Evolutionary conservation across 2,797 vertebrate species (phyloP), one percentile per base, ranked within the genome.

Genomic region (Eidolon dupreanum): DNA sequence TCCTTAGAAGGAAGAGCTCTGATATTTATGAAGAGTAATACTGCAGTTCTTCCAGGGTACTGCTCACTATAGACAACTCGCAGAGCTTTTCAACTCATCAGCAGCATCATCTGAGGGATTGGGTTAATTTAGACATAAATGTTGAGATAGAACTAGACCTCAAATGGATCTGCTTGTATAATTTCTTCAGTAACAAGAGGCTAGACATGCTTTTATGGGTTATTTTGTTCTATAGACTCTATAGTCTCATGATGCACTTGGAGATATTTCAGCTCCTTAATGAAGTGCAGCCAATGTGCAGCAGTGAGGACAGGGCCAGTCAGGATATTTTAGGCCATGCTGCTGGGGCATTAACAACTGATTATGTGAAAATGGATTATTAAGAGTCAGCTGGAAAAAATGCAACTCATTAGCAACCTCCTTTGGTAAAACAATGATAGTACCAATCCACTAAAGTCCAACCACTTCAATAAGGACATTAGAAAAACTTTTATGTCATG

Each of bases 361-460:
- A 97, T 96, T 97, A 97, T 95, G 65, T 96, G 53, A 94, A 97
- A 97, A 92, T 86, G 81, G 79, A 97, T 91, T 94, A 94, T 97
- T 90, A 49, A 93, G 83, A 63, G 33, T 95, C 24, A 93, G 66
- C 83, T 92, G 85, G 93, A 97, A 98, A 97, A 92, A 97, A 95
- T 85, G 65, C 63, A 97, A 90, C 89, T 94, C 75, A 93, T 91
- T 90, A 94, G 24, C 17, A 83, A 79, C 31, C 65, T 95, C 78
- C 53, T 96, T 97, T 70, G 43, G n/a, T 79, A 75, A 89, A 87
- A 46, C 89, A 89, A 79, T 71, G 19, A 93, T 70, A 83, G 13
- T 46, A 82, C 19, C 75, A 86, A 91, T 92, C 43, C 87, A 22
- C 57, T 85, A 4, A 90, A 79, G 53, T 87, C 43, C 75, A 90